Conservation (phyloP, 2,888 invertebrate species). For the Spodoptera littoralis region DNA sequence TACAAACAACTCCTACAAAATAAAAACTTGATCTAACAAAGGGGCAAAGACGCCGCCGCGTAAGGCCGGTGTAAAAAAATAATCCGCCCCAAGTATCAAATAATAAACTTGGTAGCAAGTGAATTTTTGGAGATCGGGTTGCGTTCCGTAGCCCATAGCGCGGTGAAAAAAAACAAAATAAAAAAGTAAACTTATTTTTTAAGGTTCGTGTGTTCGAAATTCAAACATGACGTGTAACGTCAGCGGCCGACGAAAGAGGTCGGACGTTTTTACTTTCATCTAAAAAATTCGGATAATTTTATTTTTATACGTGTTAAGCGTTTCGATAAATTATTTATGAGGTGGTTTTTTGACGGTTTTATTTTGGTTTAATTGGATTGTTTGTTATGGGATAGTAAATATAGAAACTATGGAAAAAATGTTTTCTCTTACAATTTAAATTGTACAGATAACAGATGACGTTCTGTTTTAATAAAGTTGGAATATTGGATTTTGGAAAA, state of each 20-base stretch:
- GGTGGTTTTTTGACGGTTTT: slow-evolving; percentile 25
- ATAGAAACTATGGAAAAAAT: slow-evolving; percentile 12
- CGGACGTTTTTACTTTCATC: slow-evolving; percentile 76
- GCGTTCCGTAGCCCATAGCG: slow-evolving; percentile 67
- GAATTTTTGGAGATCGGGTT: slow-evolving; percentile 86
- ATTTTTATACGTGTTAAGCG: slow-evolving; percentile 39
- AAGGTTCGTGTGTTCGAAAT: slow-evolving; percentile 79
- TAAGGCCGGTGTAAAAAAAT: slow-evolving; percentile 76
- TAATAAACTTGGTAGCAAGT: slow-evolving; percentile 89
- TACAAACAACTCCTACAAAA: slow-evolving; percentile 76
- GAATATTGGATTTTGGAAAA: too few species aligned
- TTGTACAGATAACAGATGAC: too few species aligned
- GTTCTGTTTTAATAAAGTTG: too few species aligned
- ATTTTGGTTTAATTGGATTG: slow-evolving; percentile 40
- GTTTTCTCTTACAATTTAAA: slow-evolving; percentile 1
- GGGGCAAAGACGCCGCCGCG: slow-evolving; percentile 81
- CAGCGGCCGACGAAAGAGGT: slow-evolving; percentile 79
- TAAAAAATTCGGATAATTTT: slow-evolving; percentile 43
- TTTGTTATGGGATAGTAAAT: slow-evolving; percentile 32
- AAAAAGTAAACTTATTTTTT: slow-evolving; percentile 70
- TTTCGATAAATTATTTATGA: slow-evolving; percentile 47
- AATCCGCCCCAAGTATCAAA: slow-evolving; percentile 84
- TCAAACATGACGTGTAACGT: slow-evolving; percentile 83
- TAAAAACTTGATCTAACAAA: slow-evolving; percentile 75
- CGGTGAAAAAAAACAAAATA: slow-evolving; percentile 61